Evolutionary conservation across 35 echinoderm and acorn worm species (phyloP).

Genomic region (Lytechinus pictus): DNA sequence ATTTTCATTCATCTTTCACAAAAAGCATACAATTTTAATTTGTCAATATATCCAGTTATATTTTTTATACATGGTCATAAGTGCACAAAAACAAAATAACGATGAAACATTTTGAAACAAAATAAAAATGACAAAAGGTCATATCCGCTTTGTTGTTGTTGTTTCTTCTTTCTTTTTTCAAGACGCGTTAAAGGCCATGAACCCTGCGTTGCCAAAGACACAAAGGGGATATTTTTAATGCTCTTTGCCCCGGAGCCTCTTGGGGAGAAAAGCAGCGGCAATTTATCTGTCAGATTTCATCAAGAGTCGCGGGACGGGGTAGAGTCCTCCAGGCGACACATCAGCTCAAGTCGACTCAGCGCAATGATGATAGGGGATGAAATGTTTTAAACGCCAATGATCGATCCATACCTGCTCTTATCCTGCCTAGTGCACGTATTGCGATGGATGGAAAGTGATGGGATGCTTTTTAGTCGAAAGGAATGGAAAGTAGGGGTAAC

Average conservation of each 20-base stretch:
- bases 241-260: background rate
- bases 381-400: background rate
- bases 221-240: background rate
- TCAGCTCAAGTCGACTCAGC: background rate
- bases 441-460: background rate
- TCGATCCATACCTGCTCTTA: background rate
- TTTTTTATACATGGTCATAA: too few species aligned
- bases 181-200: too few species aligned
- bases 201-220: background rate
- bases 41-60: too few species aligned
- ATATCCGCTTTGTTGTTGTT: background rate
- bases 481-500: background rate
- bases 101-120: too few species aligned
- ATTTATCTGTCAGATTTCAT: constrained; percentile 14
- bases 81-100: too few species aligned
- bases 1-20: too few species aligned
- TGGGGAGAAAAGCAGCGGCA: background rate
- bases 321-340: background rate
- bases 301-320: background rate
- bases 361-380: background rate
- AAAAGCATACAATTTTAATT: too few species aligned
- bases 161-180: too few species aligned
- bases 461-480: background rate
- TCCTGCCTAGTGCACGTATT: background rate
- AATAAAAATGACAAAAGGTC: background rate